Percentiles rank a stretch among this genome's conserved stretches.
Evolutionary conservation across 2,113 vertebrate species (phyloP).

Genomic region (Tetraodon nigroviridis): DNA sequence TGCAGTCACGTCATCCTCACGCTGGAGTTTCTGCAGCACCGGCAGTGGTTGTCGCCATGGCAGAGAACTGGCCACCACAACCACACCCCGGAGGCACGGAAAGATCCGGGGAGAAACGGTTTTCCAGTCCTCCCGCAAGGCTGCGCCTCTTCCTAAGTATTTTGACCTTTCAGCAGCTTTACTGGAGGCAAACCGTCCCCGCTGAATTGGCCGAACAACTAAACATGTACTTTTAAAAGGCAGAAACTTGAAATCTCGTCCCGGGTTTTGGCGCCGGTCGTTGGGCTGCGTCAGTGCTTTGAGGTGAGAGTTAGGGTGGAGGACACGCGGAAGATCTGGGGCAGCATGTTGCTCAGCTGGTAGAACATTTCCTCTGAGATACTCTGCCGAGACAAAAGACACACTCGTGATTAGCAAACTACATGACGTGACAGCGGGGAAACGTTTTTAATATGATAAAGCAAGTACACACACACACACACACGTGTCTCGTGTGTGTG

Average conservation of each 20-base stretch:
- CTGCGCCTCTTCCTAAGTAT: background rate
- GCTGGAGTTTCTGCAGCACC: slow-evolving; percentile 3
- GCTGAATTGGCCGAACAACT: background rate
- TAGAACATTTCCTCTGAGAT: slow-evolving; percentile 99
- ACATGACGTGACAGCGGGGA: background rate
- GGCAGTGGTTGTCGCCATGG: slow-evolving; percentile 28
- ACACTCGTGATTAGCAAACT: slow-evolving; percentile 12
- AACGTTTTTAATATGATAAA: background rate
- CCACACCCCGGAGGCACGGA: slow-evolving; percentile 33
- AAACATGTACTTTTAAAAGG: background rate
- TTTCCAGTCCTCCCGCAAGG: slow-evolving; percentile 18
- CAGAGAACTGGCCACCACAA: slow-evolving; percentile 32
- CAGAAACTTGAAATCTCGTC: background rate
- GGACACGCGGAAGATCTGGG: slow-evolving; percentile 97
- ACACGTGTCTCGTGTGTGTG: slow-evolving; percentile 10
- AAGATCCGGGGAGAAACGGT: slow-evolving; percentile 20
- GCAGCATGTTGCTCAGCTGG: slow-evolving; percentile 97
- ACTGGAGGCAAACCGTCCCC: background rate
- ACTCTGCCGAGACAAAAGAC: slow-evolving; percentile 74
- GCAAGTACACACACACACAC: background rate
- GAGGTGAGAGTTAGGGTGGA: slow-evolving; percentile 85
- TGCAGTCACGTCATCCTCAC: background rate
- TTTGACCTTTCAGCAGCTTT: slow-evolving; percentile 5
- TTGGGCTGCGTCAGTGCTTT: slow-evolving; percentile 58
- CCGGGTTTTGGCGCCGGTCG: background rate